Percentiles rank a stretch among this genome's conserved stretches.
These are phyloP conservation scores for Pygocentrus nattereri DNA, from an alignment of 2,797 vertebrate species.

Conservation along the genomic window DNA sequence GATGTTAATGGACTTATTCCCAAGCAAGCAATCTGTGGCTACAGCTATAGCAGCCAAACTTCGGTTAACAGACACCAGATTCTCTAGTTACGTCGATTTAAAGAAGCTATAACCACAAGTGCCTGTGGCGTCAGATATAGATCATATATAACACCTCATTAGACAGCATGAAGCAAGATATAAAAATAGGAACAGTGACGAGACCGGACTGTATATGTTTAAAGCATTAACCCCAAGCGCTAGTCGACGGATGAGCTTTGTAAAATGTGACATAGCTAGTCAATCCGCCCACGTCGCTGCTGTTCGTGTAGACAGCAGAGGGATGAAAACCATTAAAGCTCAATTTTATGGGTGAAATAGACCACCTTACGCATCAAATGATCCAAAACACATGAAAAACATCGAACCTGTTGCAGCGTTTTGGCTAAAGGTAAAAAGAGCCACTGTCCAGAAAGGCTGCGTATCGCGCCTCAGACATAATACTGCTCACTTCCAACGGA, in stretches of 20 bases:
- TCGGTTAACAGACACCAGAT: not conserved
- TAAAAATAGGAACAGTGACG: not conserved
- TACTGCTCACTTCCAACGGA: too few relatives aligned
- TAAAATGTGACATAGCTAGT: conserved; percentile 8
- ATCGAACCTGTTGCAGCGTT: conserved; percentile 76
- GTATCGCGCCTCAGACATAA: too few relatives aligned
- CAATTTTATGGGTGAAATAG: conserved; percentile 37
- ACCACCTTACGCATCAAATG: too few relatives aligned
- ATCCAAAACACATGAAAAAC: too few relatives aligned
- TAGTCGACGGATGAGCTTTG: not conserved
- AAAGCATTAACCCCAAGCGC: not conserved
- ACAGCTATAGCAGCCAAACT: not conserved
- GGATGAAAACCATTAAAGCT: conserved; percentile 18
- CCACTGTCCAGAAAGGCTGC: not conserved
- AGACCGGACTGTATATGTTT: not conserved
- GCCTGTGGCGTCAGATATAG: not conserved
- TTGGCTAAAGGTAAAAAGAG: conserved; percentile 53
- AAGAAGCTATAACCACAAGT: not conserved
- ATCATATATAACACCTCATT: not conserved
- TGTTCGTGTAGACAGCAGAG: not conserved
- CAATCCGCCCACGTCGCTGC: conserved; percentile 18
- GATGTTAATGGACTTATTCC: not conserved
- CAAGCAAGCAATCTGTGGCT: not conserved
- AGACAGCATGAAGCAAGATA: not conserved
- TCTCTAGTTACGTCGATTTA: not conserved